These are phyloP conservation scores for Crotophaga sulcirostris DNA, from an alignment of 2,113 vertebrate genomes.

Conservation along the genomic window DNA sequence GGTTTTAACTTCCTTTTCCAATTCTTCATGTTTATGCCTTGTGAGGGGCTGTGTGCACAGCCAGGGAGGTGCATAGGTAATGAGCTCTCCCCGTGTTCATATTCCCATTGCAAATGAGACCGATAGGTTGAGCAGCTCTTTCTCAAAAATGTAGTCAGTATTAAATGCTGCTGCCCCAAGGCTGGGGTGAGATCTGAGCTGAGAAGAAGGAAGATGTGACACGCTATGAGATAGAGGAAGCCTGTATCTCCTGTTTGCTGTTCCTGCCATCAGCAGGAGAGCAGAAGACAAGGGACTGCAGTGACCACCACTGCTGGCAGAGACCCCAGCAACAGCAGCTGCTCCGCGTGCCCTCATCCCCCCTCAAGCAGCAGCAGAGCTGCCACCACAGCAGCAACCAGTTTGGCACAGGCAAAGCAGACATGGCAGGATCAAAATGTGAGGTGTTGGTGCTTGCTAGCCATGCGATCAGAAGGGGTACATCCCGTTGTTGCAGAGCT, in stretches of 20 bases:
- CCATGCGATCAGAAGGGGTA: fast-evolving
- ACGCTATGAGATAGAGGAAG: background rate
- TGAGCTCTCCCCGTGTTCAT: background rate
- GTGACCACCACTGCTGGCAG: background rate
- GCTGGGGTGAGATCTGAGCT: background rate
- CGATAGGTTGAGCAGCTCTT: background rate
- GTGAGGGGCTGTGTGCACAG: background rate
- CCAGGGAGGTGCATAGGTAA: background rate
- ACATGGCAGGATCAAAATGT: background rate
- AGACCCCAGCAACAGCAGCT: background rate
- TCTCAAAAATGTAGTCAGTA: background rate
- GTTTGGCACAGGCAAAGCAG: background rate
- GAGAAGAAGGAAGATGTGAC: background rate
- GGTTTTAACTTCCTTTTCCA: background rate
- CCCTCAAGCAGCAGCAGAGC: background rate
- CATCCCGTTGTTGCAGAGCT: background rate
- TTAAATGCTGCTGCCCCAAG: background rate
- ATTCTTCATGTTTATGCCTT: background rate
- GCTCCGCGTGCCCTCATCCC: background rate
- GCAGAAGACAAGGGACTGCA: background rate
- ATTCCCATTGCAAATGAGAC: background rate
- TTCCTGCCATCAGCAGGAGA: background rate
- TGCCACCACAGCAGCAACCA: background rate
- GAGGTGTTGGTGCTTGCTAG: background rate
- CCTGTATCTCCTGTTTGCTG: background rate